Conservation (phyloP, 2,113 vertebrate genomes). For the Chunga burmeisteri region DNA sequence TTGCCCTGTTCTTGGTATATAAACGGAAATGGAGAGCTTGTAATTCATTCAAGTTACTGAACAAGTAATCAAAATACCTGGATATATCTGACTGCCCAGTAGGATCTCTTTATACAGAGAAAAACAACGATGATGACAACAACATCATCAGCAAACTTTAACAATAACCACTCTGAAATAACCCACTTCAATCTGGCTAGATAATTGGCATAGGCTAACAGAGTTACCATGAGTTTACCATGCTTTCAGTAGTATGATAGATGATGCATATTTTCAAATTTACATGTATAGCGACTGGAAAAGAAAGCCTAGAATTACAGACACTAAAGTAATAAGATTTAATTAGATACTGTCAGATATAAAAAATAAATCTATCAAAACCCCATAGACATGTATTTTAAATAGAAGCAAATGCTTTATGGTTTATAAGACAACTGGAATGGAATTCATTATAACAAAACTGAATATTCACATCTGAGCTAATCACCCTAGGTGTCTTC, state of each 20-base stretch:
- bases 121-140: fast-evolving
- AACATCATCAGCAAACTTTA: not conserved
- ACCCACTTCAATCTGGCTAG: not conserved
- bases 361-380: not conserved
- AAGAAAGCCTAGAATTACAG: not conserved
- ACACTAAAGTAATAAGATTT: not conserved
- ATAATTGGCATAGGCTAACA: not conserved
- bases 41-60: not conserved
- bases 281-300: not conserved
- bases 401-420: not conserved
- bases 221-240: not conserved
- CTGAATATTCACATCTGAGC: not conserved
- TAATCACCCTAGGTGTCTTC: not conserved
- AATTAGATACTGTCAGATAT: not conserved
- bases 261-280: not conserved
- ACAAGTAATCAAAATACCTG: not conserved
- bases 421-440: not conserved
- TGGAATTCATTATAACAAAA: not conserved
- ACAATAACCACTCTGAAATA: not conserved
- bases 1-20: not conserved
- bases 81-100: not conserved
- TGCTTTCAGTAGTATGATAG: not conserved
- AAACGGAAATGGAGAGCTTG: not conserved
- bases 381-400: not conserved
- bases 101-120: not conserved